Evolutionary conservation across 2,113 vertebrate genomes (phyloP).

Genomic region (Oncorhynchus masou): DNA sequence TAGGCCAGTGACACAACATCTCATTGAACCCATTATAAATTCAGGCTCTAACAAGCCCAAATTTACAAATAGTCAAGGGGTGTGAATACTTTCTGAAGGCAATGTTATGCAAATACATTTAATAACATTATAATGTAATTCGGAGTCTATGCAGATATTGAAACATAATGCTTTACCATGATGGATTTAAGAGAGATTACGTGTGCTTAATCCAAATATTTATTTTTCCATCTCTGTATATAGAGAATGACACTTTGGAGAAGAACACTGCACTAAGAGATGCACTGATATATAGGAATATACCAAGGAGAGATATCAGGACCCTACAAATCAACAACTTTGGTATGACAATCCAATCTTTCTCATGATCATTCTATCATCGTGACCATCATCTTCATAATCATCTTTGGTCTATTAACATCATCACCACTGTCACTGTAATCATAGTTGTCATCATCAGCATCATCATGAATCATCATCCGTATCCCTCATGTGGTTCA

Average conservation of each 20-base stretch:
- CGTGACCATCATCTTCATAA: neutral
- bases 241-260: constrained; percentile 51
- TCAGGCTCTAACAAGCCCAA: too few relatives aligned
- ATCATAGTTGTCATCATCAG: neutral
- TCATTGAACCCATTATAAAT: too few relatives aligned
- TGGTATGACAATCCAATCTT: constrained; percentile 45
- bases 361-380: neutral
- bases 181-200: neutral
- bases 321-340: constrained; percentile 58
- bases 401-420: neutral
- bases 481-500: neutral
- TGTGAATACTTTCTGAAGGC: too few relatives aligned
- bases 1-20: too few relatives aligned
- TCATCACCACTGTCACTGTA: neutral
- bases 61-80: too few relatives aligned
- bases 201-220: neutral
- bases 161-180: neutral
- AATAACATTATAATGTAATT: neutral
- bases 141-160: neutral
- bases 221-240: neutral
- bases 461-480: neutral
- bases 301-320: constrained; percentile 58
- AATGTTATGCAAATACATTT: too few relatives aligned
- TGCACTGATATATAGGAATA: constrained; percentile 44
- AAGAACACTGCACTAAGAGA: constrained; percentile 46